Evolutionary conservation across 2,888 invertebrate species (phyloP), one percentile per base, ranked within the genome.

Genomic region (Idaea dimidiata): DNA sequence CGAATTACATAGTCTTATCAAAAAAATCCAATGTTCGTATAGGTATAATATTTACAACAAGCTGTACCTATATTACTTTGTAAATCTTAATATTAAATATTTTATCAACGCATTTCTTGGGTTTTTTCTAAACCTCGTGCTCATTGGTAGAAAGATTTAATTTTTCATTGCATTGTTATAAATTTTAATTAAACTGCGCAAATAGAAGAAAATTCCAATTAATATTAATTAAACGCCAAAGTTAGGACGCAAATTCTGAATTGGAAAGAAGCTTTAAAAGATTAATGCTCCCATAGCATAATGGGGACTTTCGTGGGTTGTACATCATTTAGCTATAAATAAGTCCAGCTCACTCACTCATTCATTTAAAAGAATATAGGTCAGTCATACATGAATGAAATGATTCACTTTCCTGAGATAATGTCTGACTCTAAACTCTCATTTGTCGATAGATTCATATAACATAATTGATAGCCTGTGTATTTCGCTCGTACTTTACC

Each of bases 401-500:
- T 56, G 56, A 56, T 14, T 55, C 56, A 56, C 18, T 56, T 16
- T 55, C 6, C 14, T 43, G 31, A 43, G 10, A 59, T 24, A 33
- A 58, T 58, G 59, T 56, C 59, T 68, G n/a, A n/a, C n/a, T n/a
- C n/a, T n/a, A 66, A 59, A 56, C 61, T 62, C 59, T 62, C 57
- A 68, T 65, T 70, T 70, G 70, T 68, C 71, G 64, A 63, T 43
- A 8, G 43, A 43, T 24, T 24, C 24, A 24, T 24, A 5, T 24
- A 24, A 24, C 5, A 24, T 43, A 43, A 43, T 43, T 43, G 43
- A 43, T 43, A 43, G 43, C 43, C 43, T 43, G 43, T 43, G 8
- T 43, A 43, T 43, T 43, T 43, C 14, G 14, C 14, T 43, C 7
- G 43, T 43, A 43, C 14, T 10, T 33, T 33, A 33, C 10, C 43